A percentile compares a stretch with the other conserved stretches of the same genome.
These are phyloP conservation scores for Pterocles orientalis DNA, from an alignment of 2,113 vertebrate species.

Conservation along the genomic window DNA sequence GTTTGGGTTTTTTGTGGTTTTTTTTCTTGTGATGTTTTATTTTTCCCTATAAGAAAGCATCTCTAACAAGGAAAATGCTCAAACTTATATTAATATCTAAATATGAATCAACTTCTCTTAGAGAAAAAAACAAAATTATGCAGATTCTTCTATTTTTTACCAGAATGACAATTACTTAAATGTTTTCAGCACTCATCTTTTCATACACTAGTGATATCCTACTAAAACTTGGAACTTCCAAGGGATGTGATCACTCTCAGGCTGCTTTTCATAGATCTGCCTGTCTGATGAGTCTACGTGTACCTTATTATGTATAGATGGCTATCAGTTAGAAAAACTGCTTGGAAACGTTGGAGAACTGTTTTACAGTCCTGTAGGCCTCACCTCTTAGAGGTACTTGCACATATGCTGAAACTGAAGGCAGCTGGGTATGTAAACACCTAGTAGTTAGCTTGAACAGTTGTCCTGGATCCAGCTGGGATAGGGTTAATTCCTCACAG, in stretches of 20 bases:
- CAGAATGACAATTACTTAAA: neutral
- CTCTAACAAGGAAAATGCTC: neutral
- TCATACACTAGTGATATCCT: neutral
- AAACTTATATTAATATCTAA: neutral
- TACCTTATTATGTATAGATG: neutral
- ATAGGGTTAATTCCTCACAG: too few species aligned
- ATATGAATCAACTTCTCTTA: neutral
- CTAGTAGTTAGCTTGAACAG: neutral
- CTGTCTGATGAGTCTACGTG: neutral
- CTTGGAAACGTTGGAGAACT: neutral
- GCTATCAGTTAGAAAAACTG: neutral
- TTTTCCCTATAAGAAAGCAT: neutral
- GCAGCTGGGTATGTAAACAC: neutral
- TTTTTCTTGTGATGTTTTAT: neutral
- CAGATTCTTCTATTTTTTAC: neutral
- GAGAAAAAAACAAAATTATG: neutral
- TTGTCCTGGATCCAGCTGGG: too few species aligned
- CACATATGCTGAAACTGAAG: neutral
- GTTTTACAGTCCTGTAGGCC: neutral
- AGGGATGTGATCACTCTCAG: neutral
- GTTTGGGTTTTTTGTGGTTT: neutral
- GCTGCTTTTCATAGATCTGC: neutral
- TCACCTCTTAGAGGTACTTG: neutral
- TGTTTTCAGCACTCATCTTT: neutral
- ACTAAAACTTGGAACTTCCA: neutral